Base-by-base conservation (phyloP, 1,140 invertebrate species). In the Stenopsyche tienmushanensis region DNA sequence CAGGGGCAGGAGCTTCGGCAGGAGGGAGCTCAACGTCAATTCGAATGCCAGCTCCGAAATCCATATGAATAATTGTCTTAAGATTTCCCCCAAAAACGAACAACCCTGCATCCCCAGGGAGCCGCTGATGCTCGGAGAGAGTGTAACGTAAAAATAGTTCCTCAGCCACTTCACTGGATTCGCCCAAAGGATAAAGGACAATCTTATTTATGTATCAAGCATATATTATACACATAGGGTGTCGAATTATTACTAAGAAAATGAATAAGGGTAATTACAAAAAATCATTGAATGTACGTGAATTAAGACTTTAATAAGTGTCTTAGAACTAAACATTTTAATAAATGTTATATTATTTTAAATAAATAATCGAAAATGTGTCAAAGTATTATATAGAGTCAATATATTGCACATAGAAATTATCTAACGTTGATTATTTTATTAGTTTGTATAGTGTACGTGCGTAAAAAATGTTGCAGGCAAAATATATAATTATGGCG, bases 11-110 rank as follows among this genome's bases (percentile, higher is more conserved):
- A 53, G 50, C 13, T 70, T 66, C 41, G 67, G 67, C n/a, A 66
- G 67, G 25, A 41, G 67, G 39, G 67, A 70, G 41, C 41, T 70
- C 1, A 62, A 70, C 54, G 64, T 70, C 2, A 63, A 70, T 42
- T 70, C 67, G 0, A 70, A 70, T 18, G 67, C 67, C 34, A 70
- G 67, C 49, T 70, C 67, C 2, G 67, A 70, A 24, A 66, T 70
- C 23, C 67, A 70, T 24, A 70, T 70, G 67, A 70, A 70, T 41
- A 70, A 70, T 39, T 70, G 67, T 26, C 21, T 66, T 47, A 66
- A 63, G 23, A 62, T 62, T 24, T 52, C 59, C 24, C 25, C 50
- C 10, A 39, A 49, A 21, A 52, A 57, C 25, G 57, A 64, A 15
- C 55, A 65, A n/a, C 63, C 57, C 3, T 57, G 64, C 34, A 15